A percentile compares a stretch with the other conserved stretches of the same genome.
phyloP scores from a whole-genome alignment of 2,888 invertebrate genomes.

The Eristalinus sepulchralis region DNA sequence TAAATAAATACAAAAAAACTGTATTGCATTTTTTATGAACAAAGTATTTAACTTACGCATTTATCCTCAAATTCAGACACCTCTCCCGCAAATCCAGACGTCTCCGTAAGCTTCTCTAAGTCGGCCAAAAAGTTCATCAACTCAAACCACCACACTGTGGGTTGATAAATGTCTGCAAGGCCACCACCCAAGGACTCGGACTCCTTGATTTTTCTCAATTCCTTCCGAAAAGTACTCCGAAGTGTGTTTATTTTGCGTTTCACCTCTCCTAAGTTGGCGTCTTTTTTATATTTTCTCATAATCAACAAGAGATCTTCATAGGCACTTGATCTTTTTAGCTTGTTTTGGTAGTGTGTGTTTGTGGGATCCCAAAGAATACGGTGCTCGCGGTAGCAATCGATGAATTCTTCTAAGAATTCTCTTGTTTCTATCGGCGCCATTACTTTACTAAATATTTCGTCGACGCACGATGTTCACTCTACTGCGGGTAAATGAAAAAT shows the following conservation, averaged over 20 bases:
- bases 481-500: too few species aligned
- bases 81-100: too few species aligned
- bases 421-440: background rate
- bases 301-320: background rate
- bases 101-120: background rate
- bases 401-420: conserved; percentile 3
- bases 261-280: background rate
- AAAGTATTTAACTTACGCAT: too few species aligned
- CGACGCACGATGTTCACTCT: too few species aligned
- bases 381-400: background rate
- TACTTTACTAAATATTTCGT: too few species aligned
- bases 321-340: background rate
- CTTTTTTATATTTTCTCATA: conserved; percentile 13
- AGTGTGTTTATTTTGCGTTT: conserved; percentile 20
- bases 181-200: background rate
- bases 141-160: conserved; percentile 20
- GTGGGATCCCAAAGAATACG: background rate
- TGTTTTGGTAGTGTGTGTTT: background rate
- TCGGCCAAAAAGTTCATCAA: background rate
- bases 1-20: too few species aligned
- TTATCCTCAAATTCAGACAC: too few species aligned
- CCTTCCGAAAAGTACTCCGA: conserved; percentile 7
- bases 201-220: background rate
- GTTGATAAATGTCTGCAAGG: background rate
- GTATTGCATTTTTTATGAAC: too few species aligned